Base-by-base conservation (phyloP, 2,797 vertebrate genomes). In the Zenarchopterus dispar region DNA sequence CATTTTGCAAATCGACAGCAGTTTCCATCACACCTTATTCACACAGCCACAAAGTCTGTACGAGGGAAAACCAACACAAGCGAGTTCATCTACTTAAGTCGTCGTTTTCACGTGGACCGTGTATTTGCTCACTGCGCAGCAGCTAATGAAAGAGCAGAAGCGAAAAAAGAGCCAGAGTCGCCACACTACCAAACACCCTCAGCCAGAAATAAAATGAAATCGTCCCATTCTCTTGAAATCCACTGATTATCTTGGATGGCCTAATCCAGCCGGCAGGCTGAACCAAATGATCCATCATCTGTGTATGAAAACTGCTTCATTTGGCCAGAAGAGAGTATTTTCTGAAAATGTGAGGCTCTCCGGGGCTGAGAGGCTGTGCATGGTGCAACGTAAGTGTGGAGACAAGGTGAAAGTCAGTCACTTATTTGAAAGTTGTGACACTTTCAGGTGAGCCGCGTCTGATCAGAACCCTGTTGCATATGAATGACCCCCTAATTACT, bases 341-440 rank as follows among this genome's bases (percentile, higher is more conserved):
- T 70, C 64, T 45, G 52, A 62, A 45, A 42, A 46, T 15, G 45
- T 6, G 24, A 42, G 50, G 31, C 39, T 63, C 51, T 17, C 6
- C 11, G 41, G 52, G 56, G 28, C 56, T 52, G 47, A 58, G 39
- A 62, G 31, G 57, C 16, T 39, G 36, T 39, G 36, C 36, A 5
- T 15, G 11, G 36, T 39, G 13, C 7, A 39, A 39, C 5, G 41
- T 48, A 19, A 39, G 55, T 41, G 26, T 50, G 50, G 1, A 36
- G 42, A 49, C 22, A 21, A 28, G 23, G 65, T 48, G 50, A 56
- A 53, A 76, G 75, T 19, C 42, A 13, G 36, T 15, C 11, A 84
- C 75, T 70, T 70, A 64, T 76, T 70, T 86, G 76, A 89, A 87
- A 80, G 88, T 84, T 88, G 86, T 17, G 80, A 82, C 73, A 82